A percentile compares a stretch with the other conserved stretches of the same genome.
Conservation (phyloP, 2,888 invertebrate genomes). For the Papilio protenor region DNA sequence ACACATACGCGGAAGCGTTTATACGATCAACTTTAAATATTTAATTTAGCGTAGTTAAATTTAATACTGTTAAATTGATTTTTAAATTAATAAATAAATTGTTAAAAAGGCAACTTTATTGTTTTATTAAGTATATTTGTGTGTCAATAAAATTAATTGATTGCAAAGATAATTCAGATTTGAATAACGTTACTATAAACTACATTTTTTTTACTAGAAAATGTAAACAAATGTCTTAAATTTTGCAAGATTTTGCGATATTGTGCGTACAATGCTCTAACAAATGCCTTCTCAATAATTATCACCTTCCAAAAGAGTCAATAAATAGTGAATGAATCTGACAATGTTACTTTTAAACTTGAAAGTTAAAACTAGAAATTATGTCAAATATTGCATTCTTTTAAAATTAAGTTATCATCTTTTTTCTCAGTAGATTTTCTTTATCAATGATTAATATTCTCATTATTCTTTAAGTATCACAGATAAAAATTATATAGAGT, state of each 20-base stretch:
- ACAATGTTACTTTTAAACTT: neutral
- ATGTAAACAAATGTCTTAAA: neutral
- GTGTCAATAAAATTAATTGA: too few relatives aligned
- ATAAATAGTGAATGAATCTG: neutral
- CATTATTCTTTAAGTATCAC: slow-evolving; percentile 1
- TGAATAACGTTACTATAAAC: neutral
- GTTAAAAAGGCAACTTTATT: neutral
- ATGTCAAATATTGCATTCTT: neutral
- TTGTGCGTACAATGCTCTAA: neutral
- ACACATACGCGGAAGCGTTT: neutral
- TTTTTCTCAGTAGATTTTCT: neutral
- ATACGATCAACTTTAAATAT: neutral
- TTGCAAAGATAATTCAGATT: neutral
- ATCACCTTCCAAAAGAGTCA: neutral
- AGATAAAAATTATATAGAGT: neutral
- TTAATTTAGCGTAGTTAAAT: too few relatives aligned
- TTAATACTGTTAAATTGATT: neutral
- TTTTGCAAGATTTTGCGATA: neutral
- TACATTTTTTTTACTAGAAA: too few relatives aligned
- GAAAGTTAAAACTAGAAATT: neutral
- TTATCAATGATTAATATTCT: neutral
- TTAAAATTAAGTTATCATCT: neutral
- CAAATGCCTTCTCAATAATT: neutral
- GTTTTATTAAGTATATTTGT: neutral
- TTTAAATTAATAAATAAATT: too few relatives aligned